Evolutionary conservation across 2,888 invertebrate genomes (phyloP).

Genomic region (Sinodicranocentrus sp.): DNA sequence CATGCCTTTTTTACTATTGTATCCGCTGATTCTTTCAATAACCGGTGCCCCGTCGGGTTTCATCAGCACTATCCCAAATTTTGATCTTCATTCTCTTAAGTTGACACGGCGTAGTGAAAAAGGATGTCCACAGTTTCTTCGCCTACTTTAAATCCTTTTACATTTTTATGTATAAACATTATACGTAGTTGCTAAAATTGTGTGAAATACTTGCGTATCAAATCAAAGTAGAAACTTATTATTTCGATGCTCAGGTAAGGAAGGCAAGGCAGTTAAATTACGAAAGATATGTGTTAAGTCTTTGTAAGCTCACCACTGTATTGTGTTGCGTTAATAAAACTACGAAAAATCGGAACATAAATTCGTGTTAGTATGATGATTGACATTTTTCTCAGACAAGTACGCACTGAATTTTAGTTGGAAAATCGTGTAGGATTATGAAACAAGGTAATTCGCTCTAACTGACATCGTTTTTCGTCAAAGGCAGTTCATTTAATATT

Average conservation of each 20-base stretch:
- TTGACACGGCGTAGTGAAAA: constrained; percentile 39
- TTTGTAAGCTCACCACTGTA: neutral
- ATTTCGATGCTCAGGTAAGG: constrained; percentile 36
- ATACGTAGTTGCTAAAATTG: neutral
- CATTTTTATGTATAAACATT: constrained; percentile 47
- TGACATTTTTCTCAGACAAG: too few relatives aligned
- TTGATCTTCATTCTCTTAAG: constrained; percentile 46
- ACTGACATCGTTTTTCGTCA: constrained; percentile 17
- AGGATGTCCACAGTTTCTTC: constrained; percentile 2
- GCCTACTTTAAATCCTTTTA: constrained; percentile 49
- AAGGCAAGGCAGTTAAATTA: neutral
- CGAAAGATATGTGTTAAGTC: constrained; percentile 3
- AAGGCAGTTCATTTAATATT: constrained; percentile 51
- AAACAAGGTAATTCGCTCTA: too few relatives aligned
- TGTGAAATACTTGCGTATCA: neutral
- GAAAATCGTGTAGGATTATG: neutral
- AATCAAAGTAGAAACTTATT: constrained; percentile 25
- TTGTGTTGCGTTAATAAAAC: neutral
- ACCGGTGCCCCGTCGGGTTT: constrained; percentile 51
- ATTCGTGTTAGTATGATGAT: too few relatives aligned
- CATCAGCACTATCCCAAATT: constrained; percentile 16
- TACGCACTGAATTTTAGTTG: too few relatives aligned
- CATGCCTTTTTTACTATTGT: constrained; percentile 61
- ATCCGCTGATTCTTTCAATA: constrained; percentile 45
- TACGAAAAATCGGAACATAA: too few relatives aligned